Evolutionary conservation across 2,113 vertebrate species (phyloP).

Genomic region (Muntiacus reevesi): DNA sequence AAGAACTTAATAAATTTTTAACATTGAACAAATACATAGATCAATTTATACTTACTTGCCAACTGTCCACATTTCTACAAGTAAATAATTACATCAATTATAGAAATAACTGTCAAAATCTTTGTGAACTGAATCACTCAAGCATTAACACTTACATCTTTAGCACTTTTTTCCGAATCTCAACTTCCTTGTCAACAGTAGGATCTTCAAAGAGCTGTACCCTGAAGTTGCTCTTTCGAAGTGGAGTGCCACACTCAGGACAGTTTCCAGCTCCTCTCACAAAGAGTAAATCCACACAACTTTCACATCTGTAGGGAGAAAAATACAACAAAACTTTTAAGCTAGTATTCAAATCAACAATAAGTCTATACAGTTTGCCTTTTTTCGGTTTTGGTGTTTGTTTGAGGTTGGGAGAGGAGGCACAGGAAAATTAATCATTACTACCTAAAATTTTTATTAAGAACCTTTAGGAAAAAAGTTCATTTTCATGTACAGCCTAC

Average conservation of each 20-base stretch:
- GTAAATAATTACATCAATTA: background rate
- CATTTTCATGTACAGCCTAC: slow-evolving; percentile 30
- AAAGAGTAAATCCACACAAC: slow-evolving; percentile 97
- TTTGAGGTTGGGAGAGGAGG: background rate
- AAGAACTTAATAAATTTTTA: slow-evolving; percentile 11
- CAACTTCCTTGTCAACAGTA: slow-evolving; percentile 96
- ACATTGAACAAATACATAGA: background rate
- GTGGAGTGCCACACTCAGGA: slow-evolving; percentile 93
- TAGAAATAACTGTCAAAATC: background rate
- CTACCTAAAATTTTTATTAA: slow-evolving; percentile 1
- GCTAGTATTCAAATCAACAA: background rate
- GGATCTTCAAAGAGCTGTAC: slow-evolving; percentile 98
- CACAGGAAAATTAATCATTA: background rate
- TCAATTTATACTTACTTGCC: slow-evolving; percentile 6
- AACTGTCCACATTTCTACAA: background rate
- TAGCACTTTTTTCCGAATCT: slow-evolving; percentile 97
- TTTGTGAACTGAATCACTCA: slow-evolving; percentile 7
- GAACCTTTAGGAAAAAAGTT: background rate
- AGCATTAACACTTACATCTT: slow-evolving; percentile 90
- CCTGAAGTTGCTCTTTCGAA: slow-evolving; percentile 96
- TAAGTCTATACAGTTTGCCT: background rate
- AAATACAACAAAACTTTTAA: slow-evolving; percentile 16
- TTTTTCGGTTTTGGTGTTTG: background rate
- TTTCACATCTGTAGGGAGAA: slow-evolving; percentile 89
- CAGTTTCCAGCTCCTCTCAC: slow-evolving; percentile 96